Evolutionary conservation across 2,888 invertebrate genomes (phyloP), one percentile per base, ranked within the genome.

Genomic region (Aleiodes testaceus): DNA sequence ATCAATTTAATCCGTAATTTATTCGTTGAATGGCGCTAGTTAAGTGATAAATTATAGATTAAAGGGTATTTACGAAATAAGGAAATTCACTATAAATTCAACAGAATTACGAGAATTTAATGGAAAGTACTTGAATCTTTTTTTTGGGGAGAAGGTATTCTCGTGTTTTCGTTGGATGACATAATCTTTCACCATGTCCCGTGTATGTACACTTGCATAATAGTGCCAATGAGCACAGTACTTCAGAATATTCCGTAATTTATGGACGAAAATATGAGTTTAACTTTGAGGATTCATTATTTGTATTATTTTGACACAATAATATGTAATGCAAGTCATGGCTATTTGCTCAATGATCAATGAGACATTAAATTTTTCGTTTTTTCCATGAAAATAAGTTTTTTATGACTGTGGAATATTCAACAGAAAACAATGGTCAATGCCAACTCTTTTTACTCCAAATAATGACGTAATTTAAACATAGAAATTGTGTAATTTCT

Each of bases 101-200:
- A 22, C 26, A 53, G 26, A 16, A 42, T 20, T 42, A 14, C 36
- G 3, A 11, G 6, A 42, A 59, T 59, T 36, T 16, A 11, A 18
- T 36, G 36, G 11, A 11, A 36, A 36, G 7, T 36, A 11, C 36
- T 36, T 36, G 36, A 36, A 36, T 36, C 9, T 11, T 59, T 18
- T 36, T 59, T 11, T 16, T 18, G 42, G 2, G 16, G 36, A 11
- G 59, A 59, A 42, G 36, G 36, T 36, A 36, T 36, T 59, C 42
- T 59, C 59, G 36, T 42, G 59, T 36, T 59, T 42, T 36, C 14
- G 36, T 59, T 59, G 9, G 14, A 59, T 59, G 59, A 59, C 59
- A 59, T 59, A 59, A 59, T 42, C 36, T 42, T 59, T 59, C 42
- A 42, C 36, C 59, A 59, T 16, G 36, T 36, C 36, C 59, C 42